phyloP scores from a whole-genome alignment of 2,888 invertebrate species.

The Melieria omissa region DNA sequence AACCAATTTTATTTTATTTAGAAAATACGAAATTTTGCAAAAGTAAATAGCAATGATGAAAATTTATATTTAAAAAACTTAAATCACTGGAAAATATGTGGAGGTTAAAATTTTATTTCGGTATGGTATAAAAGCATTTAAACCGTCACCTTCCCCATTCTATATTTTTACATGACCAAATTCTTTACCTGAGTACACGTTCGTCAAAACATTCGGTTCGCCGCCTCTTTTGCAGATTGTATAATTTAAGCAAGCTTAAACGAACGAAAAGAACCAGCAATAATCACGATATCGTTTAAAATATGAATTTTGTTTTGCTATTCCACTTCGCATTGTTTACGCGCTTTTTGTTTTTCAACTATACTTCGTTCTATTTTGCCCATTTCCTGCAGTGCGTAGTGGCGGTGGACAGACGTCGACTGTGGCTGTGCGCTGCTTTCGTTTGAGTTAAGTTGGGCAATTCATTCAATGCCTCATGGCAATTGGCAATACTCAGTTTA shows the following conservation, averaged over 20 bases:
- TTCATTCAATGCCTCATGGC: too few species aligned
- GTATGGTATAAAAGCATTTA: not conserved
- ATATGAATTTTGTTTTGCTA: constrained; percentile 46
- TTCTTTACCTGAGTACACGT: constrained; percentile 52
- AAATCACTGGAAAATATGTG: too few species aligned
- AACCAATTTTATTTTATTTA: too few species aligned
- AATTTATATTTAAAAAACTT: too few species aligned
- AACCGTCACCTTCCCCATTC: not conserved
- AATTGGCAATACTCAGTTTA: too few species aligned
- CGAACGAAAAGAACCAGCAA: not conserved
- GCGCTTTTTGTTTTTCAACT: not conserved
- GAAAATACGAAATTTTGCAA: too few species aligned
- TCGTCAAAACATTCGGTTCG: constrained; percentile 56
- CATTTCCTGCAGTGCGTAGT: constrained; percentile 3
- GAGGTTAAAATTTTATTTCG: not conserved
- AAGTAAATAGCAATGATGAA: too few species aligned
- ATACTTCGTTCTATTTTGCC: not conserved
- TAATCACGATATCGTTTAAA: not conserved
- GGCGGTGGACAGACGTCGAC: too few species aligned
- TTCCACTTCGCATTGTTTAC: constrained; percentile 30
- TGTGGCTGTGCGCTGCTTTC: too few species aligned
- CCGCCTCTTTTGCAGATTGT: not conserved
- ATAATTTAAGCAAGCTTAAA: not conserved
- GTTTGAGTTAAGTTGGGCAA: too few species aligned
- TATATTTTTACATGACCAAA: not conserved